These are phyloP conservation scores for Cheilosia vulpina DNA, from an alignment of 2,888 invertebrate genomes.

Conservation along the genomic window DNA sequence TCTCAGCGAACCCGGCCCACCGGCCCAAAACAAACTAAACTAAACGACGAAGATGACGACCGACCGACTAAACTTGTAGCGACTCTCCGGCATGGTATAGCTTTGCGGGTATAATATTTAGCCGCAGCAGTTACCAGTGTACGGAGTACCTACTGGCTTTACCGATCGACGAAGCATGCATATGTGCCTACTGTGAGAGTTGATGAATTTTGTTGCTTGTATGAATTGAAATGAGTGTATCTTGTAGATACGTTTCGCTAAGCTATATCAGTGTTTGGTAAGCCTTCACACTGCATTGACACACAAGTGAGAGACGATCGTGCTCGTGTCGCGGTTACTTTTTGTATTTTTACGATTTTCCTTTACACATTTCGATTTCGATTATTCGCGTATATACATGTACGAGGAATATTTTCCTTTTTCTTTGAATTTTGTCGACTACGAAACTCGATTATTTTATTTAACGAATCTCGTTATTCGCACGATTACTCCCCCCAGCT, in stretches of 20 bases:
- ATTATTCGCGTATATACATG: not conserved
- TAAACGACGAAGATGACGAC: conserved; percentile 56
- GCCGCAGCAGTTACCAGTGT: conserved; percentile 2
- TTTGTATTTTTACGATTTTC: conserved; percentile 40
- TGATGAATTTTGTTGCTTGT: conserved; percentile 57
- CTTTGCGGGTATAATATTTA: conserved; percentile 32
- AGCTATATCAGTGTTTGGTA: conserved; percentile 76
- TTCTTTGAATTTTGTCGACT: conserved; percentile 40
- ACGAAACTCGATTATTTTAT: conserved; percentile 61
- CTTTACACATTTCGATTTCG: conserved; percentile 33
- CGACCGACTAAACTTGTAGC: conserved; percentile 59
- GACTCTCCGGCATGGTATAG: conserved; percentile 23
- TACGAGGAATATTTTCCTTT: conserved; percentile 29
- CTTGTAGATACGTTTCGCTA: conserved; percentile 73
- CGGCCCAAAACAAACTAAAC: conserved; percentile 36
- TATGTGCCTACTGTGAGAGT: conserved; percentile 55
- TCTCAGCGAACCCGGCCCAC: conserved; percentile 40
- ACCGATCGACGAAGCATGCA: conserved; percentile 23
- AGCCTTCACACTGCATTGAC: conserved; percentile 76
- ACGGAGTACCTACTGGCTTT: conserved; percentile 10
- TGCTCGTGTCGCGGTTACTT: conserved; percentile 37
- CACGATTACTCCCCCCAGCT: conserved; percentile 39
- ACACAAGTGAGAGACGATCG: conserved; percentile 70
- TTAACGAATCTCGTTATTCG: conserved; percentile 56
- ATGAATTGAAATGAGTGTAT: conserved; percentile 75